Percentiles rank a stretch among this genome's conserved stretches.
Evolutionary conservation across 2,797 vertebrate genomes (phyloP).

Genomic region (Hippopotamyrus pictus): DNA sequence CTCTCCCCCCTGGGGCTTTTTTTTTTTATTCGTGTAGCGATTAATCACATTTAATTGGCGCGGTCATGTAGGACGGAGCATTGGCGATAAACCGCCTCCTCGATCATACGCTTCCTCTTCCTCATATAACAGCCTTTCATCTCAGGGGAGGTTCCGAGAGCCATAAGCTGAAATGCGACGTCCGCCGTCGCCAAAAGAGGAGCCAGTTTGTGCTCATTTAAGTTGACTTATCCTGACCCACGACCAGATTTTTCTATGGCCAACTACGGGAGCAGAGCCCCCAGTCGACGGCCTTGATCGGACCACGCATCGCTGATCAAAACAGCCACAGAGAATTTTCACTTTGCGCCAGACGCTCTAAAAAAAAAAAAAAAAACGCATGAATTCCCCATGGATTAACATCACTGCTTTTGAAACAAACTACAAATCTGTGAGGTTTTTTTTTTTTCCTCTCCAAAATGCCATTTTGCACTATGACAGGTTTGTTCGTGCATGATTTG

Average conservation of each 20-base stretch:
- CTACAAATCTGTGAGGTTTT: not conserved
- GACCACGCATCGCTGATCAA: not conserved
- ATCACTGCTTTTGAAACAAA: not conserved
- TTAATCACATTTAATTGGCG: conserved; percentile 72
- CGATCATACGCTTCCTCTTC: conserved; percentile 53
- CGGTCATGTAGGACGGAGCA: conserved; percentile 54
- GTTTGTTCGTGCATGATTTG: not conserved
- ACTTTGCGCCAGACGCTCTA: not conserved
- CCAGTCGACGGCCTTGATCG: not conserved
- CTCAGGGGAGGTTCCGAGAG: conserved; percentile 45
- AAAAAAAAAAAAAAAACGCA: not conserved
- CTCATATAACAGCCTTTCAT: conserved; percentile 43
- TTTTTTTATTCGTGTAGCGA: not conserved
- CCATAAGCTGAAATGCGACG: conserved; percentile 43
- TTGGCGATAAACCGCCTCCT: conserved; percentile 61
- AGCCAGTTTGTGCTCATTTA: conserved; percentile 17
- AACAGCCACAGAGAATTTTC: not conserved
- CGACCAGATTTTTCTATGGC: not conserved
- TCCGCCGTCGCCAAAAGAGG: conserved; percentile 52
- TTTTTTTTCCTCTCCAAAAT: not conserved
- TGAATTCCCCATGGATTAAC: not conserved
- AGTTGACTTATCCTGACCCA: not conserved
- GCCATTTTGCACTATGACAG: not conserved
- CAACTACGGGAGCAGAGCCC: not conserved
- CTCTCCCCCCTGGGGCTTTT: not conserved